A percentile compares a stretch with the other conserved stretches of the same genome.
These are phyloP conservation scores for Mirza zaza DNA, from an alignment of 2,113 vertebrate genomes.

Conservation along the genomic window DNA sequence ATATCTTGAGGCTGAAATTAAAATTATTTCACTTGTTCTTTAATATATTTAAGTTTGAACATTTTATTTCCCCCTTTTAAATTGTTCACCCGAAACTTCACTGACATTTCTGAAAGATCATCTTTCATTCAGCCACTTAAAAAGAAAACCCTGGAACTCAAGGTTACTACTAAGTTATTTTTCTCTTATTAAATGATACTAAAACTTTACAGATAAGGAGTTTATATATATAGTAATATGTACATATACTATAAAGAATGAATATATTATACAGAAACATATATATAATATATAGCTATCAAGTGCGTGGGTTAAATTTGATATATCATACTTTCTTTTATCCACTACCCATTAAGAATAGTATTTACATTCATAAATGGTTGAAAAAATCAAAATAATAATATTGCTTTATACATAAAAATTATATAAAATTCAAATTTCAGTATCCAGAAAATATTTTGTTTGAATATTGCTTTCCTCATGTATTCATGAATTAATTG, in stretches of 20 bases:
- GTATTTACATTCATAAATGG: background rate
- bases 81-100: constrained; percentile 19
- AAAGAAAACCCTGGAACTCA: constrained; percentile 27
- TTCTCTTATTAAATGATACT: background rate
- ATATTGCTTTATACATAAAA: background rate
- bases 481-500: constrained; percentile 1
- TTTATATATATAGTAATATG: background rate
- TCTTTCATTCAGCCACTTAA: constrained; percentile 47
- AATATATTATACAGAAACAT: background rate
- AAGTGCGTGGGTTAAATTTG: background rate
- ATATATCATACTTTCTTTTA: background rate
- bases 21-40: background rate
- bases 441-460: background rate
- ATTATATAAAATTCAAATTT: background rate
- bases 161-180: constrained; percentile 39
- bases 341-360: background rate
- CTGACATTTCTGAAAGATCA: background rate
- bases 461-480: background rate
- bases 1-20: background rate
- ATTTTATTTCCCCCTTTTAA: constrained; percentile 30
- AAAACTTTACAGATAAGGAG: background rate
- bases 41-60: constrained; percentile 27
- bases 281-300: background rate
- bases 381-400: background rate
- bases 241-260: background rate